A percentile compares a stretch with the other conserved stretches of the same genome.
Evolutionary conservation across 2,888 invertebrate genomes (phyloP).

Genomic region (Tinea trinotella): DNA sequence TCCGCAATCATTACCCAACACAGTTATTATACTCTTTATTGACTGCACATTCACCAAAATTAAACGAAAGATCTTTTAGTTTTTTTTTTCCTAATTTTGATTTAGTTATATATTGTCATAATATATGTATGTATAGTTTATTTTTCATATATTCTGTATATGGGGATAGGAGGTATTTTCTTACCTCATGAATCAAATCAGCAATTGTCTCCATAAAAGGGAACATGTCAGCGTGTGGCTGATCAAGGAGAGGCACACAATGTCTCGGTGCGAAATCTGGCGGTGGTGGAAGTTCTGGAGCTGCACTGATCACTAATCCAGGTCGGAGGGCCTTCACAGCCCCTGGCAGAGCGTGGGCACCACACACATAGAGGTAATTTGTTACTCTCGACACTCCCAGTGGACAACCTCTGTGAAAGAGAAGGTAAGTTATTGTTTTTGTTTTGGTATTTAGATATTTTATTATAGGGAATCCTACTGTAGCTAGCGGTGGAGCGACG

Average conservation of each 20-base stretch:
- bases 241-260: slow-evolving; percentile 82
- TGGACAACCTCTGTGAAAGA: slow-evolving; percentile 50
- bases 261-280: slow-evolving; percentile 75
- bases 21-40: too few species aligned
- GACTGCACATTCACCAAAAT: too few species aligned
- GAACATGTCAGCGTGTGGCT: slow-evolving; percentile 79
- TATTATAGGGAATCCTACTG: too few species aligned
- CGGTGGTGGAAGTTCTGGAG: slow-evolving; percentile 85
- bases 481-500: too few species aligned
- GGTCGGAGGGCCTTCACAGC: slow-evolving; percentile 78
- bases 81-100: too few species aligned
- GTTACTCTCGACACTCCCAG: slow-evolving; percentile 81
- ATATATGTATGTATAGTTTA: too few species aligned
- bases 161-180: not conserved
- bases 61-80: too few species aligned
- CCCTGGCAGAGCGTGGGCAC: slow-evolving; percentile 81
- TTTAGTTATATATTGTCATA: too few species aligned
- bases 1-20: too few species aligned
- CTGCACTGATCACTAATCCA: slow-evolving; percentile 85
- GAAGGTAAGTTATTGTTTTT: too few species aligned
- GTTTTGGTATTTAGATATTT: too few species aligned
- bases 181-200: slow-evolving; percentile 83
- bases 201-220: slow-evolving; percentile 83
- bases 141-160: not conserved
- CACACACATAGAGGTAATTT: slow-evolving; percentile 82